These are phyloP conservation scores for Meandrina meandrites DNA, from an alignment of 92 coral and sea anemone genomes.

Conservation along the genomic window DNA sequence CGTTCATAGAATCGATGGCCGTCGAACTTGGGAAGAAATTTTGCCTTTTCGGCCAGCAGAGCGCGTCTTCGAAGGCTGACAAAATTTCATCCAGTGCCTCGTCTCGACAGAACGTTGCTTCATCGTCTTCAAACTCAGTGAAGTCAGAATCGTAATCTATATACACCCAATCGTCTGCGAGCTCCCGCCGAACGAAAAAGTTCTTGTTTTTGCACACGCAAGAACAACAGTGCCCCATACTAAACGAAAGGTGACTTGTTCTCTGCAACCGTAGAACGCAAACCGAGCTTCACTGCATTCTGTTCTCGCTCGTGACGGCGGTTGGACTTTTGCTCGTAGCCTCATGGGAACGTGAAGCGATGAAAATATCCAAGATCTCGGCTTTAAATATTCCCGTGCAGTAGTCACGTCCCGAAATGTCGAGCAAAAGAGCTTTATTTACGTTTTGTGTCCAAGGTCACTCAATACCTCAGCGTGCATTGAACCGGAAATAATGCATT, in stretches of 20 bases:
- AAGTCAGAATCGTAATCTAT: constrained; percentile 28
- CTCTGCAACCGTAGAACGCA: not conserved
- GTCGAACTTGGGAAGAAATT: constrained; percentile 27
- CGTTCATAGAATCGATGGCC: constrained; percentile 30
- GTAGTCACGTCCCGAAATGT: not conserved
- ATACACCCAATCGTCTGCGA: constrained; percentile 26
- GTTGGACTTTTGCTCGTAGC: not conserved
- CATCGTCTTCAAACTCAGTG: constrained; percentile 22
- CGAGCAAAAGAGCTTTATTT: not conserved
- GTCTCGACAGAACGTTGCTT: constrained; percentile 5
- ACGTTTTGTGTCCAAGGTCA: constrained; percentile 17
- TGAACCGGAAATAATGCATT: no score
- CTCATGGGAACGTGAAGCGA: constrained; percentile 15
- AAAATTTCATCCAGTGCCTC: constrained; percentile 32
- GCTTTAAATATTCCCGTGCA: constrained; percentile 12
- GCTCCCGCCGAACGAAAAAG: not conserved
- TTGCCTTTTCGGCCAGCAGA: constrained; percentile 26
- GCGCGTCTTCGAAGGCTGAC: constrained; percentile 38
- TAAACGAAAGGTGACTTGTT: not conserved
- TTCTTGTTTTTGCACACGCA: constrained; percentile 22
- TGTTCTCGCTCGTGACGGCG: not conserved
- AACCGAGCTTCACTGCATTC: not conserved
- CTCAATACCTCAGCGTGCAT: not conserved
- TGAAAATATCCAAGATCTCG: not conserved
- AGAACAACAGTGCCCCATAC: constrained; percentile 45